Evolutionary conservation across 2,888 invertebrate species (phyloP).

Genomic region (Dermolepida albohirtum): DNA sequence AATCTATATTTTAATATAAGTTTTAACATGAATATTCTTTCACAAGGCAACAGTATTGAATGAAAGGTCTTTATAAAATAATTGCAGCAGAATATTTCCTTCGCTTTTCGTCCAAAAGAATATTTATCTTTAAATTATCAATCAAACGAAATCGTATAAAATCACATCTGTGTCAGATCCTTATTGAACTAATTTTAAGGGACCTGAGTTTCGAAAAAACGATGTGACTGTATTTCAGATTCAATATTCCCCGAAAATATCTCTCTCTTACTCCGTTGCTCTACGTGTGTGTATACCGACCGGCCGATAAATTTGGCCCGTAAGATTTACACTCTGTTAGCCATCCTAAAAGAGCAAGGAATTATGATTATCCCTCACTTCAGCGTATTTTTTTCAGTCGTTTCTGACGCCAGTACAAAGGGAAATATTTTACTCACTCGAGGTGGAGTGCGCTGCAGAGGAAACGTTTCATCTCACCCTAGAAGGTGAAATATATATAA

Average conservation of each 20-base stretch:
- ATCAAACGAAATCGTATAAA: not conserved
- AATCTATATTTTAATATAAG: too few species aligned
- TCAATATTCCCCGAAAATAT: not conserved
- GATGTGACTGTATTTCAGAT: conserved; percentile 8
- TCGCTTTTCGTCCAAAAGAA: too few species aligned
- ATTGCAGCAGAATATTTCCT: too few species aligned
- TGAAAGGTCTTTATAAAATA: too few species aligned
- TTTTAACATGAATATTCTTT: too few species aligned
- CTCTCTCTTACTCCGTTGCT: too few species aligned
- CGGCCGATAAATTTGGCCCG: conserved; percentile 23
- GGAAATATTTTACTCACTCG: conserved; percentile 31
- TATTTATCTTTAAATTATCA: not conserved
- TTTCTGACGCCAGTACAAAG: conserved; percentile 14
- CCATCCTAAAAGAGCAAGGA: conserved; percentile 26
- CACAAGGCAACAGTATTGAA: too few species aligned
- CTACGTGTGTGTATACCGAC: too few species aligned
- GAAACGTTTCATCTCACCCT: conserved; percentile 9
- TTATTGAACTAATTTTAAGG: conserved; percentile 11
- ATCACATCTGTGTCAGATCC: conserved; percentile 2
- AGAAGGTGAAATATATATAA: conserved; percentile 6
- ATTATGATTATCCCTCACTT: conserved; percentile 33
- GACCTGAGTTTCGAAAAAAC: not conserved
- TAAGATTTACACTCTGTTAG: conserved; percentile 33
- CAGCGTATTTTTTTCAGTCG: conserved; percentile 22
- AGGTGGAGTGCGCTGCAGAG: conserved; percentile 9